Percentiles rank a stretch among this genome's conserved stretches.
Evolutionary conservation across 2,888 invertebrate species (phyloP).

Genomic region (Nomada goodeniana): DNA sequence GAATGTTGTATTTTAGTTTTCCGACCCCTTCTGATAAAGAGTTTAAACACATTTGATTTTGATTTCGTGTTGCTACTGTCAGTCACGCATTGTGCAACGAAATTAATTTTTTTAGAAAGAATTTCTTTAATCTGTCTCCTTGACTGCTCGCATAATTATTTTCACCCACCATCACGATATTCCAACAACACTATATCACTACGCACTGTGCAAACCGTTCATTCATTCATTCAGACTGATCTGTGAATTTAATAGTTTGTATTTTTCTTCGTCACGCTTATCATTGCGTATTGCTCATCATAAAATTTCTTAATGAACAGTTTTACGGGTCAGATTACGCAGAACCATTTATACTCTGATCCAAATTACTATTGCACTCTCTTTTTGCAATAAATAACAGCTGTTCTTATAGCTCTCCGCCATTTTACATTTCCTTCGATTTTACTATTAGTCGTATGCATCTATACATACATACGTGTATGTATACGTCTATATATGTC

Average conservation of each 20-base stretch:
- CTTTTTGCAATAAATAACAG: conserved; percentile 83
- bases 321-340: conserved; percentile 7
- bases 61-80: conserved; percentile 59
- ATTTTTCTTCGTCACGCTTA: neutral
- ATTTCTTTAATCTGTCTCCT: conserved; percentile 42
- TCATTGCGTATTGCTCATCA: neutral
- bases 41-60: conserved; percentile 57
- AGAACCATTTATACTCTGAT: conserved; percentile 48
- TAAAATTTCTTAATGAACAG: neutral
- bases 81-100: conserved; percentile 47
- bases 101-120: conserved; percentile 65
- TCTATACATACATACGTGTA: neutral
- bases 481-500: neutral
- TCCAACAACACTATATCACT: conserved; percentile 12
- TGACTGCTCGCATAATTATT: conserved; percentile 40
- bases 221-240: conserved; percentile 15
- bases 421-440: conserved; percentile 68
- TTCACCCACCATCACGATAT: conserved; percentile 28
- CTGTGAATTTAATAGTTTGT: neutral
- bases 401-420: conserved; percentile 75
- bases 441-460: neutral
- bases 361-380: conserved; percentile 68
- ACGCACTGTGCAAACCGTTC: conserved; percentile 4
- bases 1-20: neutral
- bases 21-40: conserved; percentile 7